phyloP scores from a whole-genome alignment of 2,888 invertebrate species.

The Perithous albicinctus region DNA sequence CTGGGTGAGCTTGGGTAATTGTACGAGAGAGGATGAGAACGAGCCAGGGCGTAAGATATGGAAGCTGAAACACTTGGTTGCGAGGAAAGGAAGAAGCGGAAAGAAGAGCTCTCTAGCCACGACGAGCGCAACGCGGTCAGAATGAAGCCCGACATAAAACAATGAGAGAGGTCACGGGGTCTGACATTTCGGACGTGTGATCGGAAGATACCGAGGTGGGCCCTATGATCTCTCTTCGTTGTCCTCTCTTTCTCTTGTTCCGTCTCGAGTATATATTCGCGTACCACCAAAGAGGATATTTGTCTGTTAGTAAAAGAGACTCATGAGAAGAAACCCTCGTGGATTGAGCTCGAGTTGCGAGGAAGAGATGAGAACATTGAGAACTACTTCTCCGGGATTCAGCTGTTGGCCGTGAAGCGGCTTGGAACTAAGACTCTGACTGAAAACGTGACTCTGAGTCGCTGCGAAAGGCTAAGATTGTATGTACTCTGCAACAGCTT shows the following conservation, averaged over 20 bases:
- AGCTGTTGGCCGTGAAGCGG: slow-evolving; percentile 26
- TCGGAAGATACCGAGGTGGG: slow-evolving; percentile 76
- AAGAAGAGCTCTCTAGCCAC: slow-evolving; percentile 53
- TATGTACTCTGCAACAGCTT: slow-evolving; percentile 15
- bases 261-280: background rate
- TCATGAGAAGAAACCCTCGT: slow-evolving; percentile 39
- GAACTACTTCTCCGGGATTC: slow-evolving; percentile 17
- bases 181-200: slow-evolving; percentile 82
- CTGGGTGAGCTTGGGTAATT: slow-evolving; percentile 69
- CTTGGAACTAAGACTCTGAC: slow-evolving; percentile 38
- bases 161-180: slow-evolving; percentile 77
- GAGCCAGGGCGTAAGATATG: slow-evolving; percentile 68
- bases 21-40: slow-evolving; percentile 63
- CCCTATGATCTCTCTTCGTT: slow-evolving; percentile 48
- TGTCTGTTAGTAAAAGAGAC: slow-evolving; percentile 25
- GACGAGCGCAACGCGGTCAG: slow-evolving; percentile 57
- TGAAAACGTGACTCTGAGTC: slow-evolving; percentile 40
- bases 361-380: slow-evolving; percentile 34
- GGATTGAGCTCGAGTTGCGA: slow-evolving; percentile 35
- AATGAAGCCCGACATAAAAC: slow-evolving; percentile 70
- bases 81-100: slow-evolving; percentile 49
- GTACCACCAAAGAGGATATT: background rate
- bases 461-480: background rate
- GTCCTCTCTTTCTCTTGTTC: slow-evolving; percentile 21
- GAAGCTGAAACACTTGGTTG: slow-evolving; percentile 63